phyloP scores from a whole-genome alignment of 2,888 invertebrate species.

The Thumatha senex region DNA sequence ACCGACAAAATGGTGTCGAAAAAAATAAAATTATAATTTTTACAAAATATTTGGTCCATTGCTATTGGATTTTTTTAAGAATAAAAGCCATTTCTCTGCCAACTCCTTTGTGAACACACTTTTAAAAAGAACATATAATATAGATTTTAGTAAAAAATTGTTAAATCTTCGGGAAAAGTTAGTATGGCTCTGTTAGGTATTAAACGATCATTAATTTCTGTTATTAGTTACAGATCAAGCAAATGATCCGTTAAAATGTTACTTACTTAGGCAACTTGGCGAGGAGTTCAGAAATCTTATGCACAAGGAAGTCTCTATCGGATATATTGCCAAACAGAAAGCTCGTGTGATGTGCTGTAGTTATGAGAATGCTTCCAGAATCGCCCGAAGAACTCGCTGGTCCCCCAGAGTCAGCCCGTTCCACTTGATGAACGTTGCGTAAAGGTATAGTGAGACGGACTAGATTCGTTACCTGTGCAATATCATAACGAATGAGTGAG shows the following conservation, averaged over 20 bases:
- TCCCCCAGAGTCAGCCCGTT: conserved; percentile 88
- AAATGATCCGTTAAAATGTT: not conserved
- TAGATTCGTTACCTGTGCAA: conserved; percentile 87
- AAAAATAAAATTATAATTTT: no score
- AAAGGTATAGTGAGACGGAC: conserved; percentile 95
- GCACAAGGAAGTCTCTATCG: conserved; percentile 94
- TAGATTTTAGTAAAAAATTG: not conserved
- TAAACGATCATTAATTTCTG: conserved; percentile 3
- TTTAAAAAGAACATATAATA: no score
- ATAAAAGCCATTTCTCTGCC: no score
- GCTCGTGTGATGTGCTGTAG: conserved; percentile 90
- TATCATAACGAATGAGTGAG: no score
- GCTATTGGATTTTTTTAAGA: no score
- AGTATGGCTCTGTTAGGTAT: not conserved
- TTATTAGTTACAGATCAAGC: not conserved
- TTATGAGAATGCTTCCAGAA: conserved; percentile 89
- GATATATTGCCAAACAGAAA: conserved; percentile 95
- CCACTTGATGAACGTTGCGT: conserved; percentile 90
- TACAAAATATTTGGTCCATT: no score
- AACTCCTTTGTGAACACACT: no score
- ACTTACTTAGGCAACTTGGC: conserved; percentile 85
- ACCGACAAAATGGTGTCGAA: no score
- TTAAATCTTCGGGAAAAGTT: no score
- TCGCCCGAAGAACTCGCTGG: conserved; percentile 83
- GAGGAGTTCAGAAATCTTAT: conserved; percentile 94